Percentiles rank a stretch among this genome's conserved stretches.
Evolutionary conservation across 2,888 invertebrate genomes (phyloP).

Genomic region (Melipona beecheii): DNA sequence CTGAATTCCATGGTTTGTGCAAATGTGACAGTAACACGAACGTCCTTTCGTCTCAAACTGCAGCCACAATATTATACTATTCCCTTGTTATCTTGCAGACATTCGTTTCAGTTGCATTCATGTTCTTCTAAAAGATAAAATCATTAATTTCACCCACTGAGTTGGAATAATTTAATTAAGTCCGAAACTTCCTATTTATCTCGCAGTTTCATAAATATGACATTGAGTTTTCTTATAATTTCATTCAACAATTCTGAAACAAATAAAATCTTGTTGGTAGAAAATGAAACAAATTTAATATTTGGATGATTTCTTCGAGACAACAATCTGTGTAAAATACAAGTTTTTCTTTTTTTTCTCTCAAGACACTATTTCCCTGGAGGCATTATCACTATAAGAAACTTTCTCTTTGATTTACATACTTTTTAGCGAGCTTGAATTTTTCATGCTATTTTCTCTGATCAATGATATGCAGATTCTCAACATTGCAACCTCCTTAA

Average conservation of each 20-base stretch:
- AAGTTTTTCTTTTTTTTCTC: not conserved
- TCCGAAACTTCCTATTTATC: not conserved
- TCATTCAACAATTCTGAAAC: not conserved
- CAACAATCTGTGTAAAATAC: not conserved
- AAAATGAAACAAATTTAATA: not conserved
- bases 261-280: not conserved
- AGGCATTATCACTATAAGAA: not conserved
- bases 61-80: not conserved
- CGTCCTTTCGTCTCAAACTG: conserved; percentile 2
- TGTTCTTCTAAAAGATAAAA: conserved; percentile 14
- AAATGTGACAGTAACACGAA: conserved; percentile 6
- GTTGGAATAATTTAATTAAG: conserved; percentile 7
- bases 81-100: conserved; percentile 16
- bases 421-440: not conserved
- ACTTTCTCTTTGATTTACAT: conserved; percentile 4
- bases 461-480: not conserved
- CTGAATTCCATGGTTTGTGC: not conserved
- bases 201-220: not conserved
- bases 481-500: not conserved
- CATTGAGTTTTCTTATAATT: not conserved
- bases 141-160: conserved; percentile 21
- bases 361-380: not conserved
- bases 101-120: not conserved
- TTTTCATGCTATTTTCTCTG: not conserved
- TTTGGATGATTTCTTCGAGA: not conserved